phyloP scores from a whole-genome alignment of 2,113 vertebrate species.

The Eubucco bourcierii region DNA sequence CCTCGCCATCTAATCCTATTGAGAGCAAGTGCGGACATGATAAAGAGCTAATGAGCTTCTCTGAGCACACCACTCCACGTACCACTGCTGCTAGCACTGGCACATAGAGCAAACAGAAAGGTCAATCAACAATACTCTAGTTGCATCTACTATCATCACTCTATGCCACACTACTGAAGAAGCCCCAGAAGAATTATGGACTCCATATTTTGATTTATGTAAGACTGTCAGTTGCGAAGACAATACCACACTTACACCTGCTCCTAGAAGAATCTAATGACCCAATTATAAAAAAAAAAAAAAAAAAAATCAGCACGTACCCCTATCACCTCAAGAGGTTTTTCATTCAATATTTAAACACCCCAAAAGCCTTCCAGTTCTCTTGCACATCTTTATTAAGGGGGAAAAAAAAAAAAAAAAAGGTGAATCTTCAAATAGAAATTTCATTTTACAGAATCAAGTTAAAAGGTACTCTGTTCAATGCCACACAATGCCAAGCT shows the following conservation, averaged over 20 bases:
- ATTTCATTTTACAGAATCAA: not conserved
- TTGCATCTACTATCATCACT: not conserved
- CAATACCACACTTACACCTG: not conserved
- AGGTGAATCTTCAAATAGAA: not conserved
- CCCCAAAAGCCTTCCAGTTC: not conserved
- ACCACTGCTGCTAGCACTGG: not conserved
- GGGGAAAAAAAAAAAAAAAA: not conserved
- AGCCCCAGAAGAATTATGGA: not conserved
- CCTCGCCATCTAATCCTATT: slow-evolving; percentile 39
- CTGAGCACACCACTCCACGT: not conserved
- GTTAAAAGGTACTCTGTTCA: not conserved
- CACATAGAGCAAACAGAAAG: not conserved
- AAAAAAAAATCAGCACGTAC: not conserved
- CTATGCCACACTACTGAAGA: rapidly evolving
- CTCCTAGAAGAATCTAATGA: not conserved
- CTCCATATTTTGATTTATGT: not conserved
- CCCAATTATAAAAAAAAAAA: not conserved
- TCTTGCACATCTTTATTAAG: not conserved
- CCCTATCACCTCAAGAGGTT: not conserved
- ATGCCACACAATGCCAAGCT: not conserved
- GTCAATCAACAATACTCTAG: not conserved
- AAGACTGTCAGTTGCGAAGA: not conserved
- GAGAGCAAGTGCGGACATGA: slow-evolving; percentile 61
- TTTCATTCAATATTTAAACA: not conserved
- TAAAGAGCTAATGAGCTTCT: slow-evolving; percentile 41